Evolutionary conservation across 2,888 invertebrate genomes (phyloP).

Genomic region (Ormyrus labotus): DNA sequence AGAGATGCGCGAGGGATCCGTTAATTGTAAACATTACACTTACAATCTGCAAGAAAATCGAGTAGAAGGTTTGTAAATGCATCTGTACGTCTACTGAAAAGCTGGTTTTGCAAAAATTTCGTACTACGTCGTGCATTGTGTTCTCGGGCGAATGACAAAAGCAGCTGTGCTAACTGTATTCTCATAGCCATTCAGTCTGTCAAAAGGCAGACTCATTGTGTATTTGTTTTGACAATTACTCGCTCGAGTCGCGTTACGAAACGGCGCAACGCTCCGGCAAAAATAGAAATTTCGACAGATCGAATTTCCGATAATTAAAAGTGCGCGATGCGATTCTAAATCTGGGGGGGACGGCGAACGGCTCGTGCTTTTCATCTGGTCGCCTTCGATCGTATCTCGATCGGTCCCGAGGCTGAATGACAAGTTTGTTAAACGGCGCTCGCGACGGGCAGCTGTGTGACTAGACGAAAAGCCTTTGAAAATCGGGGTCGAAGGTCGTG

Average conservation of each 20-base stretch:
- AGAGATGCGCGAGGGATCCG: too few species aligned
- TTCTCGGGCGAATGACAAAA: too few species aligned
- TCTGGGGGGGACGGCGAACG: constrained; percentile 13
- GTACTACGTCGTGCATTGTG: too few species aligned
- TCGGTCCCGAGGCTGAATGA: constrained; percentile 24
- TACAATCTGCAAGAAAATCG: too few species aligned
- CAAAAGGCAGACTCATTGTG: too few species aligned
- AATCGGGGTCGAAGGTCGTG: constrained; percentile 52
- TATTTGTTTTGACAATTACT: constrained; percentile 10
- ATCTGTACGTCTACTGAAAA: too few species aligned
- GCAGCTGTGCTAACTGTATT: too few species aligned
- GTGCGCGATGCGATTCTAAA: background rate
- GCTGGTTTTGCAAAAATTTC: too few species aligned
- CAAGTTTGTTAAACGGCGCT: constrained; percentile 35
- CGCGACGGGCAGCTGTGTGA: background rate
- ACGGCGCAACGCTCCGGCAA: constrained; percentile 3
- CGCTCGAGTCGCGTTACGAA: background rate
- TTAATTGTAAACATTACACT: too few species aligned
- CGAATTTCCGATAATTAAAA: constrained; percentile 6
- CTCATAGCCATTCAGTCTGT: too few species aligned
- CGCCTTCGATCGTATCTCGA: constrained; percentile 19
- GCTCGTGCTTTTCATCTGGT: constrained; percentile 31
- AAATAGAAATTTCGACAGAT: constrained; percentile 16
- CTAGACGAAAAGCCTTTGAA: constrained; percentile 19
- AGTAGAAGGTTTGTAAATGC: too few species aligned